phyloP scores from a whole-genome alignment of 2,797 vertebrate genomes.

The Enteromius anoplus region DNA sequence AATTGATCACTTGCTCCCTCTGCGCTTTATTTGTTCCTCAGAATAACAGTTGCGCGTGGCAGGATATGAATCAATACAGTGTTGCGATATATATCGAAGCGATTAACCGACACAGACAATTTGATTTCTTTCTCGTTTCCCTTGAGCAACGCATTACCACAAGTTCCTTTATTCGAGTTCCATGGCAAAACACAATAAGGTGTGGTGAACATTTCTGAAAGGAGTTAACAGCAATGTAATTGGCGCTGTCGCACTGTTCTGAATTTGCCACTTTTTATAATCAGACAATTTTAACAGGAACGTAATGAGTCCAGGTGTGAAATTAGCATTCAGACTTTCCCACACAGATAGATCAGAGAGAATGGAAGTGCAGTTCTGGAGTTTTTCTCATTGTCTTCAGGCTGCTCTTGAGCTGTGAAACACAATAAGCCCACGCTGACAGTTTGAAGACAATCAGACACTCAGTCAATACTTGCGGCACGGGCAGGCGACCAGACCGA shows the following conservation, averaged over 20 bases:
- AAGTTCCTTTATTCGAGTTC: slow-evolving; percentile 42
- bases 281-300: slow-evolving; percentile 41
- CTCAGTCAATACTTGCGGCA: slow-evolving; percentile 47
- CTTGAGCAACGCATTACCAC: not conserved
- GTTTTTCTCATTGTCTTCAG: slow-evolving; percentile 37
- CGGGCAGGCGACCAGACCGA: slow-evolving; percentile 39
- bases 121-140: slow-evolving; percentile 40
- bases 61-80: slow-evolving; percentile 63
- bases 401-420: slow-evolving; percentile 43
- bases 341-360: not conserved
- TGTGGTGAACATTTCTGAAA: slow-evolving; percentile 5
- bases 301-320: slow-evolving; percentile 70
- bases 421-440: slow-evolving; percentile 39
- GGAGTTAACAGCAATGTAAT: not conserved
- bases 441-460: slow-evolving; percentile 53
- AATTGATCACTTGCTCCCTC: slow-evolving; percentile 72
- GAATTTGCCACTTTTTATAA: slow-evolving; percentile 39
- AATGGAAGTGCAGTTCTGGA: not conserved
- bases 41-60: slow-evolving; percentile 60
- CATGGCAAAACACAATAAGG: not conserved
- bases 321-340: slow-evolving; percentile 56
- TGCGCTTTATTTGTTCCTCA: slow-evolving; percentile 66
- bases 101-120: slow-evolving; percentile 52
- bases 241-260: slow-evolving; percentile 55
- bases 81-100: slow-evolving; percentile 58